Evolutionary conservation across 2,113 vertebrate genomes (phyloP).

Genomic region (Gavialis gangeticus): DNA sequence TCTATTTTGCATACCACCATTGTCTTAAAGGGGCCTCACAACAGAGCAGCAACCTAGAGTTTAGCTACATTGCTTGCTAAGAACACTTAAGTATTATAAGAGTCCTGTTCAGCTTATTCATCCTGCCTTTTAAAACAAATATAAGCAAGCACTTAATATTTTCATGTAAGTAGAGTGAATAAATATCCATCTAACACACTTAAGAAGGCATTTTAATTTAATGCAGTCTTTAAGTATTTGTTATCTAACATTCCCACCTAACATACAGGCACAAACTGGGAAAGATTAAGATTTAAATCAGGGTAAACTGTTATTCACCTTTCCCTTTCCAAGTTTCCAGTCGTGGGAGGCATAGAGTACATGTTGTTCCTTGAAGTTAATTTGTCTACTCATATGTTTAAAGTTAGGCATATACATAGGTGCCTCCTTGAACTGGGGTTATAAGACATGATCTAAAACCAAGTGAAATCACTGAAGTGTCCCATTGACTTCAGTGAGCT

Average conservation of each 20-base stretch:
- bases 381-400: not conserved
- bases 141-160: too few species aligned
- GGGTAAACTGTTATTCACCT: not conserved
- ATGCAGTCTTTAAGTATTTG: too few species aligned
- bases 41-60: too few species aligned
- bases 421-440: not conserved
- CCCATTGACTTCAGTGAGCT: accelerated
- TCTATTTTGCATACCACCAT: too few species aligned
- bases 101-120: too few species aligned
- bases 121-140: too few species aligned
- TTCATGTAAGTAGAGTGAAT: too few species aligned
- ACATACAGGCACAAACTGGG: accelerated
- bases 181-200: too few species aligned
- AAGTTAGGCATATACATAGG: not conserved
- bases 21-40: too few species aligned
- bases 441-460: not conserved
- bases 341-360: not conserved
- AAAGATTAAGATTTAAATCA: not conserved
- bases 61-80: too few species aligned
- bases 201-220: too few species aligned
- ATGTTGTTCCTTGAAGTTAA: not conserved
- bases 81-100: too few species aligned
- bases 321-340: not conserved
- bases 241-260: not conserved
- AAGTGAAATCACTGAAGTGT: not conserved